These are phyloP conservation scores for Diplolepis rosae DNA, from an alignment of 2,888 invertebrate species.

Conservation along the genomic window DNA sequence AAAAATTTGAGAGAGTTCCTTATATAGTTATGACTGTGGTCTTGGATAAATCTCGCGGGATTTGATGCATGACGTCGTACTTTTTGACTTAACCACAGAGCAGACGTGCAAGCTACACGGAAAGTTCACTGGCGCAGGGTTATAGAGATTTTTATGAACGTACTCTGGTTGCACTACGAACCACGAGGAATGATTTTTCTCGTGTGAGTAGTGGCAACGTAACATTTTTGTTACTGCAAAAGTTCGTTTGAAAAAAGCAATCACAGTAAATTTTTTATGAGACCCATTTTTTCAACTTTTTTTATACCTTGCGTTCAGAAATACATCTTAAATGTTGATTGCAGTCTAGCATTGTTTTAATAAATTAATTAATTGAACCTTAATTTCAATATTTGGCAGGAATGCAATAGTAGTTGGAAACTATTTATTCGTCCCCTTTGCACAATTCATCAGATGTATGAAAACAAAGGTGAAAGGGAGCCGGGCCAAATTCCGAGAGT, in stretches of 20 bases:
- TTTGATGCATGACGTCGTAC: neutral
- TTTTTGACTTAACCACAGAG: conserved; percentile 6
- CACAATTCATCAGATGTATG: conserved; percentile 60
- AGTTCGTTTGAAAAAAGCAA: neutral
- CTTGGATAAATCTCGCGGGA: neutral
- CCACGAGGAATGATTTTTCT: conserved; percentile 46
- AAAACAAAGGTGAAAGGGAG: conserved; percentile 62
- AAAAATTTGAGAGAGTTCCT: neutral
- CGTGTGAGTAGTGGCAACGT: conserved; percentile 17
- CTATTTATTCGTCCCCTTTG: conserved; percentile 37
- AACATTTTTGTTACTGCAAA: neutral
- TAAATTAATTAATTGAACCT: no score
- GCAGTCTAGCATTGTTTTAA: no score
- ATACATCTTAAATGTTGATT: no score
- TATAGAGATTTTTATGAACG: conserved; percentile 55
- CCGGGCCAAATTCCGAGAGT: conserved; percentile 55
- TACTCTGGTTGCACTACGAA: conserved; percentile 43
- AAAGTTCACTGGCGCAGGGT: conserved; percentile 46
- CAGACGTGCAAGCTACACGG: conserved; percentile 30
- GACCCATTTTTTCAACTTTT: no score
- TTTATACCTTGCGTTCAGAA: no score
- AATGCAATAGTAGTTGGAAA: no score
- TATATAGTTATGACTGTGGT: neutral
- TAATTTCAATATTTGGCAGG: no score
- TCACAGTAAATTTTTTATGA: neutral